phyloP scores from a whole-genome alignment of 2,797 vertebrate species.

The Mus spretus region DNA sequence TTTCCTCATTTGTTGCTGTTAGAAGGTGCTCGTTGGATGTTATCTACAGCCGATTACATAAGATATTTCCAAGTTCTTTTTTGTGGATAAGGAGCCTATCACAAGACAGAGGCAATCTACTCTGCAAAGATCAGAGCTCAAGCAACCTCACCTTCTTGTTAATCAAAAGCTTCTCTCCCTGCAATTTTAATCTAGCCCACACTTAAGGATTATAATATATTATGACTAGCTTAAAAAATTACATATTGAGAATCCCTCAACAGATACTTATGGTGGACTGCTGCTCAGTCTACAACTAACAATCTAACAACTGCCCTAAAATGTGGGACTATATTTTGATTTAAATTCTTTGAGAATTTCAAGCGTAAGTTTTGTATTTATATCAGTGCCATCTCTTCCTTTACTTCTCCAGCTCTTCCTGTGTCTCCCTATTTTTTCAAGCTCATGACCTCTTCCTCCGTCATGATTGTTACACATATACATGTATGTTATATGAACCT shows the following conservation, averaged over 20 bases:
- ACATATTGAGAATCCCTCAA: background rate
- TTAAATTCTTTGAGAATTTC: background rate
- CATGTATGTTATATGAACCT: no score
- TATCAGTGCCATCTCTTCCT: no score
- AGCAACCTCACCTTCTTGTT: slow-evolving; percentile 34
- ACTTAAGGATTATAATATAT: slow-evolving; percentile 46
- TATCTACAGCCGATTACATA: slow-evolving; percentile 65
- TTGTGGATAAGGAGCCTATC: slow-evolving; percentile 17
- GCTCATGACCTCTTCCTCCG: background rate
- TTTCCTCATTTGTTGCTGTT: slow-evolving; percentile 42
- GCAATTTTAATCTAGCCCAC: background rate
- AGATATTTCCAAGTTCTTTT: background rate
- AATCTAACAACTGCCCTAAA: background rate
- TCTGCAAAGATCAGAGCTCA: slow-evolving; percentile 53
- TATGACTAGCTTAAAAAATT: background rate
- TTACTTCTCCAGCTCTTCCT: background rate
- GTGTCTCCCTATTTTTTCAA: background rate
- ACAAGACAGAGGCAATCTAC: background rate
- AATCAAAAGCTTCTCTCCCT: slow-evolving; percentile 21
- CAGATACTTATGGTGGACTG: background rate
- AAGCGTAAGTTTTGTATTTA: background rate
- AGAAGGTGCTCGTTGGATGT: slow-evolving; percentile 59
- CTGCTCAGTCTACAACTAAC: background rate
- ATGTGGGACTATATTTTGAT: background rate
- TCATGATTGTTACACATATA: background rate